Evolutionary conservation across 2,113 vertebrate species (phyloP).

Genomic region (Psettodes erumei): DNA sequence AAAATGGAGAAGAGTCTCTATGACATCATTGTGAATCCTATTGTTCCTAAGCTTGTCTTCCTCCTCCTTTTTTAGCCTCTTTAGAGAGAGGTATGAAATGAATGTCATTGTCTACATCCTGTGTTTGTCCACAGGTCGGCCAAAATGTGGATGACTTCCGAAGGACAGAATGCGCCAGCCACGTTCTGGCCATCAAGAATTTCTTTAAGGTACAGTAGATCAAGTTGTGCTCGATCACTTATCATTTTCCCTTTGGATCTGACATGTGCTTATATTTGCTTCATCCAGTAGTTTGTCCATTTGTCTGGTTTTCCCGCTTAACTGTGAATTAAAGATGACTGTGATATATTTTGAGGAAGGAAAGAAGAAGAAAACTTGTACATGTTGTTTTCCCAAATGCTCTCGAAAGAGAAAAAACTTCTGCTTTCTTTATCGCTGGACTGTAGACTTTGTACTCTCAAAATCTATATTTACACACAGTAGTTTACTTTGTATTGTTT

Average conservation of each 20-base stretch:
- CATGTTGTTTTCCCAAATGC: constrained; percentile 13
- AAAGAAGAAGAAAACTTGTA: background rate
- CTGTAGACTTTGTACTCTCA: constrained; percentile 28
- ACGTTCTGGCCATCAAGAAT: constrained; percentile 83
- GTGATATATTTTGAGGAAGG: constrained; percentile 11
- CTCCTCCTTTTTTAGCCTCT: constrained; percentile 10
- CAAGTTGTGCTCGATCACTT: background rate
- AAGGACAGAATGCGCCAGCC: constrained; percentile 80
- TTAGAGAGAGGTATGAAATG: constrained; percentile 48
- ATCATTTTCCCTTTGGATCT: background rate
- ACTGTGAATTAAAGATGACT: background rate
- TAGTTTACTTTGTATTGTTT: constrained; percentile 76
- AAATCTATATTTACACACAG: constrained; percentile 71
- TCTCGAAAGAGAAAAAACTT: background rate
- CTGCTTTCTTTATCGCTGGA: background rate
- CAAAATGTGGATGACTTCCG: constrained; percentile 82
- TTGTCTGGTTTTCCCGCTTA: background rate
- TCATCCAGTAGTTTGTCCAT: background rate
- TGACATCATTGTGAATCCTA: constrained; percentile 20
- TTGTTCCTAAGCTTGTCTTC: constrained; percentile 26
- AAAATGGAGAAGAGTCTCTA: background rate
- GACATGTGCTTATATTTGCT: background rate
- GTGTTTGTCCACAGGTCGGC: constrained; percentile 84
- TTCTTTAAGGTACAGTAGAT: constrained; percentile 86
- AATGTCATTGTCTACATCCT: constrained; percentile 63